Percentiles rank a stretch among this genome's conserved stretches.
Conservation (phyloP, 2,888 invertebrate species). For the Emmelina monodactyla region DNA sequence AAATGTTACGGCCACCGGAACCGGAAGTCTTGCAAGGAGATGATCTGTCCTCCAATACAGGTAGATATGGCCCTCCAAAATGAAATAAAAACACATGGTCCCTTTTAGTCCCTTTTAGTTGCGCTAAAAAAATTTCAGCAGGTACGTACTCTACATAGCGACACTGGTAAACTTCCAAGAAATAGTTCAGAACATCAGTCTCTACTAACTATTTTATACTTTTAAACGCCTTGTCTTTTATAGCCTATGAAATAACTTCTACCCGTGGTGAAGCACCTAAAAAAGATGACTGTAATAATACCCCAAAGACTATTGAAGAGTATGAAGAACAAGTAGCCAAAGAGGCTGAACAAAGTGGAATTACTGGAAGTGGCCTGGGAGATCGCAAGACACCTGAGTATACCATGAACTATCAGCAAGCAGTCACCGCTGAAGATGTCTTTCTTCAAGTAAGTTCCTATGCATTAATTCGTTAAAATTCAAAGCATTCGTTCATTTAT, state of each 20-base stretch:
- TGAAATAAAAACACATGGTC: no score
- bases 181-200: no score
- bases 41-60: slow-evolving; percentile 28
- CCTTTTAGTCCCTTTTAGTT: no score
- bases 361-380: slow-evolving; percentile 54
- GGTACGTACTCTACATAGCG: no score
- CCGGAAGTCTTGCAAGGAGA: slow-evolving; percentile 52
- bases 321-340: slow-evolving; percentile 59
- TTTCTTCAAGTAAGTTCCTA: slow-evolving; percentile 73
- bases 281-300: slow-evolving; percentile 17
- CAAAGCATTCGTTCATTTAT: no score
- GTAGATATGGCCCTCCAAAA: slow-evolving; percentile 19
- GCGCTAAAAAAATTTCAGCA: no score
- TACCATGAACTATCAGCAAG: slow-evolving; percentile 84
- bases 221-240: no score
- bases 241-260: slow-evolving; percentile 47
- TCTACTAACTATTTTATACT: no score
- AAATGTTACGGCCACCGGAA: slow-evolving; percentile 41
- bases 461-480: no score
- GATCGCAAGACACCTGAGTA: slow-evolving; percentile 75
- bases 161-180: no score
- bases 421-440: slow-evolving; percentile 85
- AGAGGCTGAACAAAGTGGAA: slow-evolving; percentile 50
- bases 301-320: slow-evolving; percentile 47
- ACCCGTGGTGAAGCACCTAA: slow-evolving; percentile 26